phyloP scores from a whole-genome alignment of 2,113 vertebrate genomes.

The Brienomyrus brachyistius region DNA sequence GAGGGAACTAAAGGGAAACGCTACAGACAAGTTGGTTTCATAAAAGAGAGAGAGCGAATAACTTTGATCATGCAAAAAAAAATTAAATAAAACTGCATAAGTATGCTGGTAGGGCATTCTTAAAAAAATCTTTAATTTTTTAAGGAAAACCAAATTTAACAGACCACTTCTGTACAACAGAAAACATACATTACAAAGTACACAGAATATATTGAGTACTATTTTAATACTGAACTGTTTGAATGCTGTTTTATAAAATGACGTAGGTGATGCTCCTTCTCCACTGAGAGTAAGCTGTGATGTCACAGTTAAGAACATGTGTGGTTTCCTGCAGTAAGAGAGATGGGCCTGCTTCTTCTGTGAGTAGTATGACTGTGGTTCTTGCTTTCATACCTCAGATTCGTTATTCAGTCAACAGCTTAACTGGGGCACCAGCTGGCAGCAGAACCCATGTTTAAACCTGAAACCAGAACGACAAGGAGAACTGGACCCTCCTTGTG shows the following conservation, averaged over 20 bases:
- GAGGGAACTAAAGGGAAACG: background rate
- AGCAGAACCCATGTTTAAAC: background rate
- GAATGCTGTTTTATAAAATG: background rate
- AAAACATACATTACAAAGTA: constrained; percentile 6
- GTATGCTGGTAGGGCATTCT: background rate
- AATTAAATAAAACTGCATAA: background rate
- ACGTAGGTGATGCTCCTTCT: background rate
- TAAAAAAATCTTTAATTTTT: constrained; percentile 7
- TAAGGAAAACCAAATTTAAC: background rate
- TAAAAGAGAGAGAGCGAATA: background rate
- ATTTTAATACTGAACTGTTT: background rate
- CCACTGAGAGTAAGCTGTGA: background rate
- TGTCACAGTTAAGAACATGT: background rate
- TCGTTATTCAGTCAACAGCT: background rate
- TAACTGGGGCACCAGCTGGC: background rate
- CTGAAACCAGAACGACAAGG: background rate
- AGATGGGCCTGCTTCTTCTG: background rate
- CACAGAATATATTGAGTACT: background rate
- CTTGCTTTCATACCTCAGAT: background rate
- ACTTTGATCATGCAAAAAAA: background rate
- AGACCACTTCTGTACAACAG: background rate
- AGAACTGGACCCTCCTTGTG: background rate
- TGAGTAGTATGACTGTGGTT: background rate
- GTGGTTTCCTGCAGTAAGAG: background rate
- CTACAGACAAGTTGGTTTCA: background rate